phyloP scores from a whole-genome alignment of 2,888 invertebrate genomes.

The Dermolepida albohirtum region DNA sequence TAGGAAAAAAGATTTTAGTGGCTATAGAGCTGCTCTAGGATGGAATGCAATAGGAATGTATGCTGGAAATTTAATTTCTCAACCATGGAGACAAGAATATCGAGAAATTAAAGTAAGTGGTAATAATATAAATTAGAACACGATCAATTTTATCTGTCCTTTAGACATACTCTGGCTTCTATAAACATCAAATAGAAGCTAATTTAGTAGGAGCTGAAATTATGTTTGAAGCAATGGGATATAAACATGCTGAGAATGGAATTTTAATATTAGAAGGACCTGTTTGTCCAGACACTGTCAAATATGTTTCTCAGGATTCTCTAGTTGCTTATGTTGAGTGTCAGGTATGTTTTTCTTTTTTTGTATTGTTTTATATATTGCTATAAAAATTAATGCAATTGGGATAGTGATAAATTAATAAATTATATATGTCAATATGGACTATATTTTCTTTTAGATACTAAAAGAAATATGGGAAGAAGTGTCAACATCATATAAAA shows the following conservation, averaged over 20 bases:
- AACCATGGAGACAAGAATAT: conserved; percentile 92
- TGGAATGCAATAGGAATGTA: conserved; percentile 89
- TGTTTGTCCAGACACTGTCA: conserved; percentile 84
- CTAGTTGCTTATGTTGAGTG: conserved; percentile 90
- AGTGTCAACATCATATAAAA: conserved; percentile 68
- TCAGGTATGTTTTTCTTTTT: conserved; percentile 73
- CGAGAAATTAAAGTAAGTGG: conserved; percentile 77
- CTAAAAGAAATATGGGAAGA: conserved; percentile 82
- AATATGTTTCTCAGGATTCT: conserved; percentile 84
- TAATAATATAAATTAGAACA: conserved; percentile 4
- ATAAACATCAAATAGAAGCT: conserved; percentile 86
- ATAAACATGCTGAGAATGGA: conserved; percentile 72
- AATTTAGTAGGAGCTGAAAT: conserved; percentile 82
- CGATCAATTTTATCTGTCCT: conserved; percentile 47
- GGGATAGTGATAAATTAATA: too few relatives aligned
- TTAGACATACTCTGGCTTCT: conserved; percentile 88
- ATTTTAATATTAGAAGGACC: conserved; percentile 77
- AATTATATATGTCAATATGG: too few relatives aligned
- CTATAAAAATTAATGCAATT: too few relatives aligned
- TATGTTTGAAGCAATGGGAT: conserved; percentile 86
- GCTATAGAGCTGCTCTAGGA: conserved; percentile 82
- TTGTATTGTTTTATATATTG: too few relatives aligned
- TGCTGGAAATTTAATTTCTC: conserved; percentile 85
- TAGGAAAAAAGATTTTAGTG: conserved; percentile 80
- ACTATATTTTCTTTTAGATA: conserved; percentile 68